Percentiles rank a stretch among this genome's conserved stretches.
Evolutionary conservation across 2,113 vertebrate genomes (phyloP).

Genomic region (Sardina pilchardus): DNA sequence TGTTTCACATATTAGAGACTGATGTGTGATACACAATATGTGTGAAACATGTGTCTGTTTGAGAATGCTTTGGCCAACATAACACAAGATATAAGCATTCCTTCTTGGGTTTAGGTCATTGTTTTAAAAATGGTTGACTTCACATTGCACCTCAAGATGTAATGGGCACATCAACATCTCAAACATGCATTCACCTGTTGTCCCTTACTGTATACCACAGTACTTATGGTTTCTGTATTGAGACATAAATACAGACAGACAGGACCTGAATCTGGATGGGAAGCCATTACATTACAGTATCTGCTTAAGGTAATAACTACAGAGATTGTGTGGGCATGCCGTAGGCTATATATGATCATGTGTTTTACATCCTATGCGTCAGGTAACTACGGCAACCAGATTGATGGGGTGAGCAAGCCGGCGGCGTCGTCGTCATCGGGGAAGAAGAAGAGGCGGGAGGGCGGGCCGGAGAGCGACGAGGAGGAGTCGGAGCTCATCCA

Average conservation of each 20-base stretch:
- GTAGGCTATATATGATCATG: background rate
- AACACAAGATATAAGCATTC: background rate
- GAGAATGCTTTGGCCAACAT: background rate
- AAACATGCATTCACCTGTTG: no score
- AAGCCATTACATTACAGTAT: background rate
- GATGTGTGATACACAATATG: no score
- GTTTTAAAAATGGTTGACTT: no score
- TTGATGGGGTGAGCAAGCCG: slow-evolving; percentile 78
- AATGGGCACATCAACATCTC: no score
- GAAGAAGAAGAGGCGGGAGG: slow-evolving; percentile 66
- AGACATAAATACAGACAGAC: background rate
- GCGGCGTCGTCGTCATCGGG: slow-evolving; percentile 26
- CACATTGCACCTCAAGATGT: no score
- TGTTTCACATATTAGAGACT: background rate
- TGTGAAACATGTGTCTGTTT: no score
- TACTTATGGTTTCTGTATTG: background rate
- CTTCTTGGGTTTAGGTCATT: background rate
- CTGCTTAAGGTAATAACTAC: background rate
- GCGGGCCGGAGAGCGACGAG: slow-evolving; percentile 75
- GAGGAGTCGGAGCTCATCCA: slow-evolving; percentile 91
- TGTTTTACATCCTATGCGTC: background rate
- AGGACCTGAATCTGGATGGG: background rate
- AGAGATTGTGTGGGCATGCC: background rate
- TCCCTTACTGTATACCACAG: no score
- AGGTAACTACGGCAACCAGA: slow-evolving; percentile 96